Base-by-base conservation (phyloP, 2,888 invertebrate species). In the Trissolcus brochymenae region DNA sequence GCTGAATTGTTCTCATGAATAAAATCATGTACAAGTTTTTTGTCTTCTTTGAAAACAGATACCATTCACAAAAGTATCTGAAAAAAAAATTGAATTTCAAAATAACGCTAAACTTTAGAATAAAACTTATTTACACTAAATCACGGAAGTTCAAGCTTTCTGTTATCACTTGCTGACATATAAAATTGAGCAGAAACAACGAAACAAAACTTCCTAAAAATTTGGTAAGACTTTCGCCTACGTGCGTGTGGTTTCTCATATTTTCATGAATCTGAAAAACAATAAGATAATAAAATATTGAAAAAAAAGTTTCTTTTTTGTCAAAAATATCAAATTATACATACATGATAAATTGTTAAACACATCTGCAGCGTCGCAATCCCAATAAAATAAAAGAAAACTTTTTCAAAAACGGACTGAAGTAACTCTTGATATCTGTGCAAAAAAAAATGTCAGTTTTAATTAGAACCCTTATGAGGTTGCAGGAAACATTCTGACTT, bases 1-100 rank as follows among this genome's bases (percentile, higher is more conserved):
- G 57, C 41, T 13, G 46, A 4, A 43, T 11, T 13, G 19, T 57
- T 43, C 57, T 17, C n/a, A 21, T 21, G 13, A 41, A 56, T 13
- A 56, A 17, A 40, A 56, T 9, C 16, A 16, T 35, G 16, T 40
- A 56, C 17, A 56, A 41, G 40, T 40, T 14, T 41, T 40, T 16
- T 7, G 54, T 29, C 25, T 17, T 54, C 3, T 11, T 35, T 11
- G 56, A 40, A 40, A 56, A 56, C 13, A 40, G 3, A 17, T 56
- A 56, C 56, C 56, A 56, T 4, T 56, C 29, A 4, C 51, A 14
- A 51, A 11, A 51, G 17, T 51, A 51, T 21, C 51, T 51, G 14
- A 7, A 51, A 17, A 4, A 51, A 1, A 3, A 1, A 41, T 41
- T 41, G 13, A 41, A 41, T 19, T 19, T n/a, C n/a, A n/a, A n/a